phyloP scores from a whole-genome alignment of 2,797 vertebrate genomes.

The Catostomus latipinnis region DNA sequence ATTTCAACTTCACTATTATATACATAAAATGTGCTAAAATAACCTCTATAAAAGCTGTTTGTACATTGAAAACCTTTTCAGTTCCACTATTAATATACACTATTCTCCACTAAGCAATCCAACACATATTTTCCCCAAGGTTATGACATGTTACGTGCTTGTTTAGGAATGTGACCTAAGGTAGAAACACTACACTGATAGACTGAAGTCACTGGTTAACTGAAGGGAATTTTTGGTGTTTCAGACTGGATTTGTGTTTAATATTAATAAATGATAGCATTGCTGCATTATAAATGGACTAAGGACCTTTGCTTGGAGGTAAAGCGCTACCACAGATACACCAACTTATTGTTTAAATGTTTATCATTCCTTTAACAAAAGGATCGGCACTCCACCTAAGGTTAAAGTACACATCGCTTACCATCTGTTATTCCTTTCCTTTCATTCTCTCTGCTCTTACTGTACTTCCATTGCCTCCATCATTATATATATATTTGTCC shows the following conservation, averaged over 20 bases:
- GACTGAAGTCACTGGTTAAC: constrained; percentile 17
- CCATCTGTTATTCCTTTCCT: constrained; percentile 16
- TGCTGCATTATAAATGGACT: neutral
- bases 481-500: neutral
- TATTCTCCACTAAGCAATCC: neutral
- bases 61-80: neutral
- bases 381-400: constrained; percentile 58
- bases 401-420: constrained; percentile 37
- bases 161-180: constrained; percentile 38
- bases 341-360: constrained; percentile 66
- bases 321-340: neutral
- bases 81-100: neutral
- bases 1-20: neutral
- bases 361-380: constrained; percentile 68
- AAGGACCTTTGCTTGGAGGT: neutral
- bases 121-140: neutral
- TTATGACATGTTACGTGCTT: constrained; percentile 10
- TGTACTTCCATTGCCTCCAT: neutral
- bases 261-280: constrained; percentile 38
- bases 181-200: neutral
- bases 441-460: neutral
- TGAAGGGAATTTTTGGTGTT: neutral
- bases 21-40: neutral
- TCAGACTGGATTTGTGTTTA: neutral
- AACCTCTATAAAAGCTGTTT: neutral